Evolutionary conservation across 2,888 invertebrate genomes (phyloP), one percentile per base, ranked within the genome.

Genomic region (Andrena fulva): DNA sequence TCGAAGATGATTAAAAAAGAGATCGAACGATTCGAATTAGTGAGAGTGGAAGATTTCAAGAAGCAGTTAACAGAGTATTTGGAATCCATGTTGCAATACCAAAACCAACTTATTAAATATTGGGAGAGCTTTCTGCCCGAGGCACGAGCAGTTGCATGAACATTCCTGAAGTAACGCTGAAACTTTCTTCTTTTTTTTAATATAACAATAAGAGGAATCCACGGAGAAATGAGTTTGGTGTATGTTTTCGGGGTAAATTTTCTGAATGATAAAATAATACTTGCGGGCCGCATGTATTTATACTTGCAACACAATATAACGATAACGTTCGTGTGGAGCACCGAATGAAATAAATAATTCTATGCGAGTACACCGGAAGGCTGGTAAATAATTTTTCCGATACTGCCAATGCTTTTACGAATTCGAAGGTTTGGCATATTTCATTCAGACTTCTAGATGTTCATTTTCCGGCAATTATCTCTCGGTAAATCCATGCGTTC

Each of bases 71-170:
- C 99, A 68, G 97, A 97, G 90, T 99, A 99, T 94, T 95, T 99
- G 88, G 99, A 99, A 94, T 97, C 98, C 77, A 97, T 99, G 94
- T 96, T 99, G 96, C 97, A 97, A 87, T 98, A 98, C 93, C 99
- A 99, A 94, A 97, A 98, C 60, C 95, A 98, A 97, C 95, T 98
- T 60, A 97, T 98, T 89, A 97, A 98, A 93, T 97, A 97, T 94
- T 99, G 99, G 99, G 99, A 99, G 94, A 96, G 97, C 29, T 99
- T 99, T 95, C 95, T 99, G 89, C 99, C 99, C 0, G 98, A 99
- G 94, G 99, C 99, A 29, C 97, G 98, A 93, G 97, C 98, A 87
- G 98, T 99, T 94, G 97, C 97, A 95, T 98, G 96, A 97, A 90
- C 87, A 91, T 91, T 91, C 88, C 89, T 75, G 5, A 56, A 76